phyloP scores from a whole-genome alignment of 2,113 vertebrate species.

The Bothrops jararaca region DNA sequence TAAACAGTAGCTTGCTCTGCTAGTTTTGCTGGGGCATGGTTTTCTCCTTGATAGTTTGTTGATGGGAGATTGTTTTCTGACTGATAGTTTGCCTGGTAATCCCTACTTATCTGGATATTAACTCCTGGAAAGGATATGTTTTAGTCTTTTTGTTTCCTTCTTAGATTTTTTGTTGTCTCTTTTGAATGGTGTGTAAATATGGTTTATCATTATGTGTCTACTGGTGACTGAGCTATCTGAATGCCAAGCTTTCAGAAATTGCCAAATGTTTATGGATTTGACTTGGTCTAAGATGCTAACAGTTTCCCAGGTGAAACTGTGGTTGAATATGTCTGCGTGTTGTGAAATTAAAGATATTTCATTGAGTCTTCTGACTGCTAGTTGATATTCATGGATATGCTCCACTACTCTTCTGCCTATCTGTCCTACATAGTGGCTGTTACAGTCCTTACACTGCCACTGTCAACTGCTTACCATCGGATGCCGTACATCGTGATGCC shows the following conservation, averaged over 20 bases:
- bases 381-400: not conserved
- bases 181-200: not conserved
- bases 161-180: not conserved
- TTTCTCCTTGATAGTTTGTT: not conserved
- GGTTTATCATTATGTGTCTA: not conserved
- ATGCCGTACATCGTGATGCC: conserved; percentile 89
- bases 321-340: not conserved
- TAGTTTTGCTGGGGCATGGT: too few relatives aligned
- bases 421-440: not conserved
- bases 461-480: conserved; percentile 80
- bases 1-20: too few relatives aligned
- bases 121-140: too few relatives aligned
- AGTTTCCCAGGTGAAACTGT: not conserved
- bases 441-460: not conserved
- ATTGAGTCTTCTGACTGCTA: not conserved
- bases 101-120: too few relatives aligned
- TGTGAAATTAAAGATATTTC: not conserved
- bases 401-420: not conserved
- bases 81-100: too few relatives aligned
- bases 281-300: not conserved
- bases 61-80: too few relatives aligned
- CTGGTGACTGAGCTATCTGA: not conserved
- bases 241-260: not conserved
- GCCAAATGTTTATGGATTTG: not conserved
- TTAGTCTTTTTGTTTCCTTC: not conserved